Conservation (phyloP, 2,797 vertebrate genomes). For the Sitta carolinensis region DNA sequence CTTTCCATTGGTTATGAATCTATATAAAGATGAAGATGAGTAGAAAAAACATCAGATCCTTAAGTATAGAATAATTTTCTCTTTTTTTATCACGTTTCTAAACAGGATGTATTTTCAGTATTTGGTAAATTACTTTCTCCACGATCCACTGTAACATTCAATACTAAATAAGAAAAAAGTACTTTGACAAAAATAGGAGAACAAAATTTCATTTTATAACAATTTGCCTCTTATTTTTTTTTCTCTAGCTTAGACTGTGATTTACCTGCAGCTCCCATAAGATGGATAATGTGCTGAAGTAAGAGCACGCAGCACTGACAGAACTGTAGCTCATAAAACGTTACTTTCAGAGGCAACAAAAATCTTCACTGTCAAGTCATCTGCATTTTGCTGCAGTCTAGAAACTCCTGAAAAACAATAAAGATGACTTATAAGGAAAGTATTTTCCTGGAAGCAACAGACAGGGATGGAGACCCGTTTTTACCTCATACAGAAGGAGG, state of each 20-base stretch:
- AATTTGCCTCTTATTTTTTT: neutral
- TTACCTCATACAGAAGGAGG: neutral
- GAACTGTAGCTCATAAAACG: neutral
- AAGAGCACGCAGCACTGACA: fast-evolving
- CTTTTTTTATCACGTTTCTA: neutral
- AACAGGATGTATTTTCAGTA: neutral
- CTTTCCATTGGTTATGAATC: neutral
- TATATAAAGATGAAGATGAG: neutral
- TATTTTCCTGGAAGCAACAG: neutral
- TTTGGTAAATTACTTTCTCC: neutral
- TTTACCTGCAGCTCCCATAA: neutral
- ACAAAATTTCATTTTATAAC: neutral
- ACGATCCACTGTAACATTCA: neutral
- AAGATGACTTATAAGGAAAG: neutral
- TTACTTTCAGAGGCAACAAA: neutral
- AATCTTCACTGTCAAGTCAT: neutral
- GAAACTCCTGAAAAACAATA: neutral
- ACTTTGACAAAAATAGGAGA: neutral
- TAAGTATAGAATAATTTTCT: neutral
- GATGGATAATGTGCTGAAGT: neutral
- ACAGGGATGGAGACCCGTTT: fast-evolving
- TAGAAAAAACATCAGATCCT: neutral
- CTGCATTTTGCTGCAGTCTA: neutral
- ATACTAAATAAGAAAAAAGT: neutral
- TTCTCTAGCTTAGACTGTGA: neutral